These are phyloP conservation scores for Hypercompe scribonia DNA, from an alignment of 2,888 invertebrate species.

Conservation along the genomic window DNA sequence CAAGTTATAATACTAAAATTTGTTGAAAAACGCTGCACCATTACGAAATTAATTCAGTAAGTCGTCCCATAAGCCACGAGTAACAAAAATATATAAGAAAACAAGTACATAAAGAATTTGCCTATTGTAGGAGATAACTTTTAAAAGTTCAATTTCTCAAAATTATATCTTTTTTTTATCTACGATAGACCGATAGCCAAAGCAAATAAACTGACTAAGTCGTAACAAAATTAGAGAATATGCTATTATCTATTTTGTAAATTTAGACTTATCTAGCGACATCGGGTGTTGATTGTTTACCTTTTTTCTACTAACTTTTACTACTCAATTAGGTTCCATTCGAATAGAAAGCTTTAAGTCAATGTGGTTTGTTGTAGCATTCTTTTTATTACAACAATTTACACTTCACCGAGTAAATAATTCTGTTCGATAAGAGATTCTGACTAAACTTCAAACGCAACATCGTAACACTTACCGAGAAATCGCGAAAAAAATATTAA, in stretches of 20 bases:
- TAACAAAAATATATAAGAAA: too few species aligned
- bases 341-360: slow-evolving; percentile 3
- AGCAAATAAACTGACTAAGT: background rate
- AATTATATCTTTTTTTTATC: background rate
- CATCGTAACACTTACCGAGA: background rate
- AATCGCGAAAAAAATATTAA: slow-evolving; percentile 6
- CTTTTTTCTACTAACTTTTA: slow-evolving; percentile 1
- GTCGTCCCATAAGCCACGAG: background rate
- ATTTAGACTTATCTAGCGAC: background rate
- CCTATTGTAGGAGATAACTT: background rate
- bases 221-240: background rate
- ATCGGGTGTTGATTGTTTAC: background rate
- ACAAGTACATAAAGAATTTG: background rate
- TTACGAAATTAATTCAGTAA: too few species aligned
- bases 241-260: background rate
- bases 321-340: slow-evolving; percentile 7
- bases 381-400: background rate
- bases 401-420: slow-evolving; percentile 1
- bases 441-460: background rate
- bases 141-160: background rate
- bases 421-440: background rate
- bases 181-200: background rate
- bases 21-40: too few species aligned
- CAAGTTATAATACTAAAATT: too few species aligned
- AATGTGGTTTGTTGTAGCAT: background rate